Evolutionary conservation across 1,140 invertebrate species (phyloP).

Genomic region (Littorina saxatilis): DNA sequence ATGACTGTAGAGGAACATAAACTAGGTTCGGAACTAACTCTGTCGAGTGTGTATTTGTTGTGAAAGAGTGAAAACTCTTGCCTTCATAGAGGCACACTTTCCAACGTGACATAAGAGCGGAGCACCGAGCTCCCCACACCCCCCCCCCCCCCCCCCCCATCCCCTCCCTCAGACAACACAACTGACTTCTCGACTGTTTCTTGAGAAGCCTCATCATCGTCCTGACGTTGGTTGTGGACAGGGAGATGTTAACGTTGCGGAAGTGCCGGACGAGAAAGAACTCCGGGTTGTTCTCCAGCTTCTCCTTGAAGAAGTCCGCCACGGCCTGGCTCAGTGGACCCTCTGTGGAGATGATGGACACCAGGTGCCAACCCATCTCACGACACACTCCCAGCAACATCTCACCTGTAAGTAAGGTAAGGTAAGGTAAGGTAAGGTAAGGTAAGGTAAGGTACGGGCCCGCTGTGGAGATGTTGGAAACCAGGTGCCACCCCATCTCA

Average conservation of each 20-base stretch:
- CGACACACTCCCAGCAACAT: constrained; percentile 40
- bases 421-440: neutral
- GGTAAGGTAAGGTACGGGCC: constrained; percentile 25
- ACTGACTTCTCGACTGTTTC: constrained; percentile 52
- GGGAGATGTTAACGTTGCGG: constrained; percentile 38
- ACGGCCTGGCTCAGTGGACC: constrained; percentile 46
- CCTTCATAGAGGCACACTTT: too few species aligned
- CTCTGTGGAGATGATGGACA: constrained; percentile 44
- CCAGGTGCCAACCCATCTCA: constrained; percentile 10
- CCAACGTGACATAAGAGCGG: too few species aligned
- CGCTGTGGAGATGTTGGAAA: constrained; percentile 43
- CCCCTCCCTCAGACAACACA: too few species aligned
- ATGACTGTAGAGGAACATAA: too few species aligned
- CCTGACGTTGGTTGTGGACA: constrained; percentile 34
- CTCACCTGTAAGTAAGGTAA: constrained; percentile 11
- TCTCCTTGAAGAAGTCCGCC: constrained; percentile 28
- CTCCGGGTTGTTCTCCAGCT: constrained; percentile 40
- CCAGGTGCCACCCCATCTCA: constrained; percentile 10
- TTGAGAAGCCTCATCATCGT: constrained; percentile 46
- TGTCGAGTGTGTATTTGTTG: too few species aligned
- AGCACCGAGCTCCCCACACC: too few species aligned
- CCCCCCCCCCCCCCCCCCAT: too few species aligned
- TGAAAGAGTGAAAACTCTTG: too few species aligned
- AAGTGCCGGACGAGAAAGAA: constrained; percentile 34
- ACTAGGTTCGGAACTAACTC: too few species aligned